These are phyloP conservation scores for Halichoerus grypus DNA, from an alignment of 2,113 vertebrate species.

Conservation along the genomic window DNA sequence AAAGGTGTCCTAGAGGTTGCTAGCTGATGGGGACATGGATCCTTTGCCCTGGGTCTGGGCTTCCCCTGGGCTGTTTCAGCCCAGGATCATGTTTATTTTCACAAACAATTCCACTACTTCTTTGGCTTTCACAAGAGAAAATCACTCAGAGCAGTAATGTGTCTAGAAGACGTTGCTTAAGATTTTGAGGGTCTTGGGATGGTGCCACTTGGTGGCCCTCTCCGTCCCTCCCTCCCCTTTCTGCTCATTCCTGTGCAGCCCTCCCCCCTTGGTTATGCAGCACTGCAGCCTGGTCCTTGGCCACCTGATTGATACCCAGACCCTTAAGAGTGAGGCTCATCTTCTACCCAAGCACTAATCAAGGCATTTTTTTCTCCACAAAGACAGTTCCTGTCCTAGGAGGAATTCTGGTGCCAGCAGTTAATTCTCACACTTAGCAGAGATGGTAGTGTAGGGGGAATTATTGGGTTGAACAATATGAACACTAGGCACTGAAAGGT, in stretches of 20 bases:
- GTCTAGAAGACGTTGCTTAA: not conserved
- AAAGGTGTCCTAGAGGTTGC: not conserved
- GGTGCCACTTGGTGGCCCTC: not conserved
- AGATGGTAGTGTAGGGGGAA: not conserved
- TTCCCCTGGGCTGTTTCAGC: not conserved
- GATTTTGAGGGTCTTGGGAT: not conserved
- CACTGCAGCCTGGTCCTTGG: not conserved
- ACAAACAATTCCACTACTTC: too few species aligned
- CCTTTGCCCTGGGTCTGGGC: not conserved
- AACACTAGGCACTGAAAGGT: not conserved
- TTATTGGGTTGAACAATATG: not conserved
- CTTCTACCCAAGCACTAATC: not conserved
- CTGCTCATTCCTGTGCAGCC: not conserved
- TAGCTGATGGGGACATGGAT: rapidly evolving
- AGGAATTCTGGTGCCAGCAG: not conserved
- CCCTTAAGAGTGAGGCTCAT: not conserved
- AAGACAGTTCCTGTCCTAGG: not conserved
- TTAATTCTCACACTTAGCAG: slow-evolving; percentile 12
- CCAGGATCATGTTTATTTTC: not conserved
- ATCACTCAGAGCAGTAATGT: not conserved
- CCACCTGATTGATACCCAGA: not conserved
- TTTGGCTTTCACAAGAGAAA: not conserved
- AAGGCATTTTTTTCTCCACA: not conserved
- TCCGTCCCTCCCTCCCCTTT: not conserved
- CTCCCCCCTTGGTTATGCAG: not conserved